Evolutionary conservation across 2,888 invertebrate genomes (phyloP).

Genomic region (Mechanitis mazaeus): DNA sequence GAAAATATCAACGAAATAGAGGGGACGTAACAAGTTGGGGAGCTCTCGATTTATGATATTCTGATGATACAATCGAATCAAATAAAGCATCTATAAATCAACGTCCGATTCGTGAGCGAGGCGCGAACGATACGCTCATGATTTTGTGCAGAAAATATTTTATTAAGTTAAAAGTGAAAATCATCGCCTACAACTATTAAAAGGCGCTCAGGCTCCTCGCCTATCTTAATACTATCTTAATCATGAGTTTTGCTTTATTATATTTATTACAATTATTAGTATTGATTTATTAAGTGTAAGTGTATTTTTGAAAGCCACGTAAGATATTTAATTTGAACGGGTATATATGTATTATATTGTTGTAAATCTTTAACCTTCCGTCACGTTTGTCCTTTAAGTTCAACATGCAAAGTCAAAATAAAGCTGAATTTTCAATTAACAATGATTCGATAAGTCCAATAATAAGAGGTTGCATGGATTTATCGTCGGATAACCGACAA

Average conservation of each 20-base stretch:
- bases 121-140: slow-evolving; percentile 47
- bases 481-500: slow-evolving; percentile 67
- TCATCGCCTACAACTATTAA: not conserved
- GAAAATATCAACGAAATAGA: slow-evolving; percentile 47
- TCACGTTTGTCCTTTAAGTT: not conserved
- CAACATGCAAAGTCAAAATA: slow-evolving; percentile 36
- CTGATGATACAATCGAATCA: slow-evolving; percentile 76
- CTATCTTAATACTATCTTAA: too few relatives aligned
- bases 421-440: slow-evolving; percentile 70
- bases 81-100: slow-evolving; percentile 73
- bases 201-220: not conserved
- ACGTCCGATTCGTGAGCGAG: slow-evolving; percentile 60
- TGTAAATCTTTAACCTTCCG: not conserved
- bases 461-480: slow-evolving; percentile 70
- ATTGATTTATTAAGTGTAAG: too few relatives aligned
- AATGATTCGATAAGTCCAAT: slow-evolving; percentile 64
- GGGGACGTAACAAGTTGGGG: slow-evolving; percentile 38
- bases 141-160: slow-evolving; percentile 14
- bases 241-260: too few relatives aligned
- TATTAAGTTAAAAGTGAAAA: not conserved
- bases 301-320: too few relatives aligned
- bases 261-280: too few relatives aligned
- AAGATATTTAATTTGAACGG: too few relatives aligned
- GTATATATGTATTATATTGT: too few relatives aligned
- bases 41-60: slow-evolving; percentile 68